Percentiles rank a stretch among this genome's conserved stretches.
Conservation (phyloP, 2,797 vertebrate genomes). For the Danionella dracula region DNA sequence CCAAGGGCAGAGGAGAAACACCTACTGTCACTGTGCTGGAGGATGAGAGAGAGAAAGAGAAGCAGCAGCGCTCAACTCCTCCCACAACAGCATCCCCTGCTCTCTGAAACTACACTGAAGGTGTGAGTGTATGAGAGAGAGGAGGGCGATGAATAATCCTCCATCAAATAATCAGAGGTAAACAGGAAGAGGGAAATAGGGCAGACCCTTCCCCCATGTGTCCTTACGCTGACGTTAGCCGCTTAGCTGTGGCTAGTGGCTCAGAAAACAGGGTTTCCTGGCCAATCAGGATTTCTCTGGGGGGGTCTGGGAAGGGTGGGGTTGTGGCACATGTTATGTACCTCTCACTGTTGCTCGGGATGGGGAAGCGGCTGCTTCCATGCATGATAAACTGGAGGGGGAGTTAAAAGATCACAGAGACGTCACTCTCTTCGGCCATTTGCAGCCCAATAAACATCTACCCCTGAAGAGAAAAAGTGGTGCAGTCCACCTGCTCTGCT, state of each 20-base stretch:
- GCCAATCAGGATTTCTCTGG: conserved; percentile 30
- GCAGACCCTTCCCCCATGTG: conserved; percentile 44
- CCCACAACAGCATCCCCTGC: conserved; percentile 27
- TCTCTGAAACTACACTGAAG: conserved; percentile 6
- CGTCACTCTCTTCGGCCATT: background rate
- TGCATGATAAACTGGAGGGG: conserved; percentile 11
- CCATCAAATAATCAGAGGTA: conserved; percentile 19
- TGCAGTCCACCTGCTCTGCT: conserved; percentile 20
- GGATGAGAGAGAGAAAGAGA: conserved; percentile 36
- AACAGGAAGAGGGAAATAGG: conserved; percentile 26
- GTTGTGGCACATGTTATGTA: conserved; percentile 4
- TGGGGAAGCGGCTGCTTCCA: conserved; percentile 28
- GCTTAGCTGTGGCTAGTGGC: conserved; percentile 55
- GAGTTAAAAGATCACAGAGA: conserved; percentile 28
- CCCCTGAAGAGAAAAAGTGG: conserved; percentile 26
- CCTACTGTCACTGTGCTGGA: conserved; percentile 36
- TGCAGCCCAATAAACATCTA: conserved; percentile 1
- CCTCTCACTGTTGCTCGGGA: conserved; percentile 6
- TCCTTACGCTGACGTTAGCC: conserved; percentile 36
- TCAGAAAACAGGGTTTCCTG: conserved; percentile 32
- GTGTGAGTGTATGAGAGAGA: conserved; percentile 16
- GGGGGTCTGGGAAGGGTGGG: conserved; percentile 41
- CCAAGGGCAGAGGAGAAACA: conserved; percentile 52
- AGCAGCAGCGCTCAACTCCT: conserved; percentile 47
- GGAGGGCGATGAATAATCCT: conserved; percentile 39